Conservation (phyloP, 2,888 invertebrate genomes). For the Tetropium fuscum region DNA sequence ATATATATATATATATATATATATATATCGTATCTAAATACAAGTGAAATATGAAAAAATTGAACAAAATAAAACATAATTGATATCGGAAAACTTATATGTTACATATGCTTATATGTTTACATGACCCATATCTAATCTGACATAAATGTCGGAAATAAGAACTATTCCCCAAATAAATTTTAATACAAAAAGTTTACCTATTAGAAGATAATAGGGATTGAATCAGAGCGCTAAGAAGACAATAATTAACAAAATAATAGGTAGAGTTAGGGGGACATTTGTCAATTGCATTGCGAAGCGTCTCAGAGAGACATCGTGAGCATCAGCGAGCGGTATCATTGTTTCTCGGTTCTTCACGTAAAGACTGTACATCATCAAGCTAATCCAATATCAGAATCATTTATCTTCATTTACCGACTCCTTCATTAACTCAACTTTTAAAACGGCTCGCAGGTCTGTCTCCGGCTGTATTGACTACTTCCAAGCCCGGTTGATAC, state of each 20-base stretch:
- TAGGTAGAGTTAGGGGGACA: constrained; percentile 37
- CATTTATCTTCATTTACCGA: constrained; percentile 68
- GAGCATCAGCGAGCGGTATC: constrained; percentile 42
- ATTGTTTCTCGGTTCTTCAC: constrained; percentile 55
- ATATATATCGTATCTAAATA: too few relatives aligned
- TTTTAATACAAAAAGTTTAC: constrained; percentile 15
- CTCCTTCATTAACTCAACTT: constrained; percentile 67
- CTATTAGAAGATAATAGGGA: constrained; percentile 18
- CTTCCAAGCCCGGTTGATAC: constrained; percentile 52
- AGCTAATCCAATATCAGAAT: constrained; percentile 67
- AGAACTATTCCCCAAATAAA: constrained; percentile 7
- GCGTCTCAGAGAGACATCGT: constrained; percentile 31
- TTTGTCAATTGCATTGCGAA: constrained; percentile 27
- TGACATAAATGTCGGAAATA: too few relatives aligned
- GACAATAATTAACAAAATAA: constrained; percentile 30
- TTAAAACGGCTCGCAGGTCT: constrained; percentile 63
- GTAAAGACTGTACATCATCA: constrained; percentile 61
- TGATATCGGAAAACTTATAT: too few relatives aligned
- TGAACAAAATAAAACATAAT: too few relatives aligned
- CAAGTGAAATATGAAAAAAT: too few relatives aligned
- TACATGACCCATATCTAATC: too few relatives aligned
- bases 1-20: too few relatives aligned
- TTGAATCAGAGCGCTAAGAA: constrained; percentile 15
- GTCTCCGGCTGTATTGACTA: constrained; percentile 55
- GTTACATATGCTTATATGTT: too few relatives aligned